Evolutionary conservation across 2,797 vertebrate genomes (phyloP).

Genomic region (Clamator glandarius): DNA sequence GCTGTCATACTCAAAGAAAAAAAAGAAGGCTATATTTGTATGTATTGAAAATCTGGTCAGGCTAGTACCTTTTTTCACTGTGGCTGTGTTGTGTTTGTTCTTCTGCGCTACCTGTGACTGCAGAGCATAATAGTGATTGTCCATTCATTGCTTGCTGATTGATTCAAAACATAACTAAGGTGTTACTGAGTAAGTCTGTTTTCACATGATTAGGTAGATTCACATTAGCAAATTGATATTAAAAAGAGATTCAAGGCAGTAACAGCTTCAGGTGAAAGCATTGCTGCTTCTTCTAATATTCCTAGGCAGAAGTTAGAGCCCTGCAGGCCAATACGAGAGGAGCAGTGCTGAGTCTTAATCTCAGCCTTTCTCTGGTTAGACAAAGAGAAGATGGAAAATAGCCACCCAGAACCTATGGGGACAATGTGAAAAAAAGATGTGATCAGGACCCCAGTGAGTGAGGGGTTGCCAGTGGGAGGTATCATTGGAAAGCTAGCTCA

Average conservation of each 20-base stretch:
- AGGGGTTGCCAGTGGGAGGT: not conserved
- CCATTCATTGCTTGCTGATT: not conserved
- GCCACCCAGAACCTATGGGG: not conserved
- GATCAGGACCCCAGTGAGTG: not conserved
- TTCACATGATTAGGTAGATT: not conserved
- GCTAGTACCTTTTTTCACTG: not conserved
- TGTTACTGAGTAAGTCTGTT: not conserved
- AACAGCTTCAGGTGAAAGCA: not conserved
- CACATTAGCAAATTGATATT: not conserved
- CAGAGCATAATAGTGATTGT: not conserved
- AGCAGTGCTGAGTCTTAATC: not conserved
- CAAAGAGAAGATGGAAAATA: not conserved
- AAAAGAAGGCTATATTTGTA: accelerated
- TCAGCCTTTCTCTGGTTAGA: not conserved
- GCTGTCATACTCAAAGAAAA: not conserved
- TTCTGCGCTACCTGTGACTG: not conserved
- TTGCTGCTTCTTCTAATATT: not conserved
- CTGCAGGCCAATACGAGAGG: not conserved
- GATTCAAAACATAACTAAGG: not conserved
- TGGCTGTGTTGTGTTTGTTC: not conserved
- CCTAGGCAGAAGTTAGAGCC: not conserved
- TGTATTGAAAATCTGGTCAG: not conserved
- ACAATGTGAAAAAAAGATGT: not conserved
- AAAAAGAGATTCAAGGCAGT: not conserved
- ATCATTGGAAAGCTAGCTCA: accelerated